A percentile compares a stretch with the other conserved stretches of the same genome.
Evolutionary conservation across 2,888 invertebrate species (phyloP).

Genomic region (Lacanobia oleracea): DNA sequence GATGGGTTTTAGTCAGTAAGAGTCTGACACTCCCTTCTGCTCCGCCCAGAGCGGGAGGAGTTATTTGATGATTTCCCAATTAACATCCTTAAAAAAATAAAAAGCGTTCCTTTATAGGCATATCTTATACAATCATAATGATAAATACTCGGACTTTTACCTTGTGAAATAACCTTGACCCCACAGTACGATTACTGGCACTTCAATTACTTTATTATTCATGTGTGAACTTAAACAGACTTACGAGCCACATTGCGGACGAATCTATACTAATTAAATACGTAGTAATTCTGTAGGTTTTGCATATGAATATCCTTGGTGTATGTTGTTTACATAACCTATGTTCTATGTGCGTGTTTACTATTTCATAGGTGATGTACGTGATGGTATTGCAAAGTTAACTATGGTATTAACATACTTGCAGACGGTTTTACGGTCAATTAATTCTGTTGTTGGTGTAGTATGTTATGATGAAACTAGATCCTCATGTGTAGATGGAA

Average conservation of each 20-base stretch:
- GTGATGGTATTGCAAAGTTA: not conserved
- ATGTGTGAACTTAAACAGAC: not conserved
- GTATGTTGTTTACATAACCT: constrained; percentile 13
- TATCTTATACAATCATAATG: no score
- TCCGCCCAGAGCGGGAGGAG: no score
- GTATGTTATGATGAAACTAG: no score
- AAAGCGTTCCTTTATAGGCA: not conserved
- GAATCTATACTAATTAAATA: no score
- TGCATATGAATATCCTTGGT: not conserved
- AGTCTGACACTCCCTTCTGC: no score
- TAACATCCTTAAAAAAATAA: no score
- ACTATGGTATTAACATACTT: not conserved
- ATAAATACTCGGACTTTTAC: not conserved
- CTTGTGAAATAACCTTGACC: not conserved
- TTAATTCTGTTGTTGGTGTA: not conserved
- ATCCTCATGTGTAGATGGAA: no score
- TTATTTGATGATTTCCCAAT: no score
- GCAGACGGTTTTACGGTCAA: not conserved
- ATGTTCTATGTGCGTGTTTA: not conserved
- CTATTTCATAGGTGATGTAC: not conserved
- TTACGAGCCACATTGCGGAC: no score
- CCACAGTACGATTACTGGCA: not conserved
- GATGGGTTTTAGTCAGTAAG: no score
- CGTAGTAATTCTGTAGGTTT: no score
- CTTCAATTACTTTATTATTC: not conserved